Evolutionary conservation across 2,113 vertebrate species (phyloP).

Genomic region (Pluvialis apricaria): DNA sequence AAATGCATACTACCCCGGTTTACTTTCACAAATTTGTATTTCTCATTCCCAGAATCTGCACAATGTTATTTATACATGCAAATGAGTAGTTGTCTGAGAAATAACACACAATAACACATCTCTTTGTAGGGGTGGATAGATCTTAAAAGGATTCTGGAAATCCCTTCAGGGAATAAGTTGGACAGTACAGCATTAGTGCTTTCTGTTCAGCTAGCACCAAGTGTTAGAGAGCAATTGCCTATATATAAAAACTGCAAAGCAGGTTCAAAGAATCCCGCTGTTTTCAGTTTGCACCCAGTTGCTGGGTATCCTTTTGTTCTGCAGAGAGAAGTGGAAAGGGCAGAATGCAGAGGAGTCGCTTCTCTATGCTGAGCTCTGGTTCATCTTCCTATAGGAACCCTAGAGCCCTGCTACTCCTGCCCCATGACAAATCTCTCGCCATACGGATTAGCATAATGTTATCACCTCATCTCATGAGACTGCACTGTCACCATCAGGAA

Average conservation of each 20-base stretch:
- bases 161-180: neutral
- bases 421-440: neutral
- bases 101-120: neutral
- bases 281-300: neutral
- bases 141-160: neutral
- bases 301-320: neutral
- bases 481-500: neutral
- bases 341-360: neutral
- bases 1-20: neutral
- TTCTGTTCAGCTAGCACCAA: neutral
- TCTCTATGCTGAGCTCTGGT: neutral
- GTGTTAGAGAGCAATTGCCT: neutral
- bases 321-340: neutral
- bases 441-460: neutral
- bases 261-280: neutral
- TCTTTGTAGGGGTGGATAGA: neutral
- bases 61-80: neutral
- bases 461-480: neutral
- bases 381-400: neutral
- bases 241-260: neutral
- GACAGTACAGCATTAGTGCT: neutral
- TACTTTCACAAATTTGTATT: neutral
- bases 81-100: neutral
- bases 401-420: fast-evolving
- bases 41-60: neutral